Percentiles rank a stretch among this genome's conserved stretches.
Evolutionary conservation across 2,888 invertebrate genomes (phyloP).

Genomic region (Epistrophe grossulariae): DNA sequence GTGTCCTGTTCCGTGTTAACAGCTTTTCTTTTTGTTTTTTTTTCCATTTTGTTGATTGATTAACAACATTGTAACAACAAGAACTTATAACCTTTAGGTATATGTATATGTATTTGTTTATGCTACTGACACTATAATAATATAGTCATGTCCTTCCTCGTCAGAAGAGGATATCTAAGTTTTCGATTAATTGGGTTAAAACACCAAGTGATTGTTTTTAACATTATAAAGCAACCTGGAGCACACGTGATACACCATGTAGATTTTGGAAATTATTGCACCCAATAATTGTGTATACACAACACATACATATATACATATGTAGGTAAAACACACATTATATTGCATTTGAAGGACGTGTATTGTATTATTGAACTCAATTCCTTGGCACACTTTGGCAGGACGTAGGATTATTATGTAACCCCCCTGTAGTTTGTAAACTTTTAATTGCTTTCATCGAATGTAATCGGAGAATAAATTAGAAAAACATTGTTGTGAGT

Average conservation of each 20-base stretch:
- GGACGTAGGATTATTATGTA: neutral
- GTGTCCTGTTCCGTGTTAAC: neutral
- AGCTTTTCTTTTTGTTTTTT: neutral
- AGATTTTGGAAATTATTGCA: constrained; percentile 15
- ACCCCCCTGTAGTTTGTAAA: neutral
- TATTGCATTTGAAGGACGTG: neutral
- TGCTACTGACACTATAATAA: neutral
- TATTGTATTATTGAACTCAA: neutral
- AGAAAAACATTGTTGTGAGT: constrained; percentile 17
- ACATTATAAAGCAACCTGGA: neutral
- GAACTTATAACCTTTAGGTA: neutral
- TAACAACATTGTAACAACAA: constrained; percentile 2
- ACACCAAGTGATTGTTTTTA: constrained; percentile 11
- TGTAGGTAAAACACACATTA: neutral
- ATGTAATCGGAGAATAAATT: constrained; percentile 33
- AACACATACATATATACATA: neutral
- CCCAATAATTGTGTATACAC: neutral
- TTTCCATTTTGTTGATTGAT: neutral
- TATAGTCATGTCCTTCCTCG: neutral
- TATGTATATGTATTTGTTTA: neutral
- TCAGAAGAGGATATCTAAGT: neutral
- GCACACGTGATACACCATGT: neutral
- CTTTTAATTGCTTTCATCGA: constrained; percentile 65
- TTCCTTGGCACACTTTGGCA: constrained; percentile 2
- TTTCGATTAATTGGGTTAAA: constrained; percentile 34